Base-by-base conservation (phyloP, 2,113 vertebrate genomes). In the Pollimyrus isidori region DNA sequence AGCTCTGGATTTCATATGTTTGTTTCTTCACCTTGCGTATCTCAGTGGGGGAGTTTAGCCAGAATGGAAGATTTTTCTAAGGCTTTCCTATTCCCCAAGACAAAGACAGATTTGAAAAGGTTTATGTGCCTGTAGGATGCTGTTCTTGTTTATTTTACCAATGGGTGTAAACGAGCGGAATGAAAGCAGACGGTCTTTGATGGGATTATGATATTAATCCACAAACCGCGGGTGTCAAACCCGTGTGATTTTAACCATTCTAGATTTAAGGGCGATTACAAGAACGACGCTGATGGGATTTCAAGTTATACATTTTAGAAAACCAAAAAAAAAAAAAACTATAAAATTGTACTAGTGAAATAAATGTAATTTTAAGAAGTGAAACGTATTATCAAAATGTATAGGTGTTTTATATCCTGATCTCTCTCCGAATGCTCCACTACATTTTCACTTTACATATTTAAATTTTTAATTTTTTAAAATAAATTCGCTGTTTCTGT, bases 171-270 rank as follows among this genome's bases (percentile, higher is more conserved):
- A 52, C 50, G 89, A 48, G 86, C 9, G 86, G 52, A 80, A 45
- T 42, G 50, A 49, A 87, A 89, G 87, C 90, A 90, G 90, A 89
- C 85, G 87, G 88, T 56, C 73, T 90, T 89, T 91, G 87, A 90
- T 86, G 87, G 89, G 89, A 90, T 91, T 91, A 91, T 85, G 87
- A 91, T 86, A 90, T 90, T 91, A 88, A 91, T 90, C 89, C 87
- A 56, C 26, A 88, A 87, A 84, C 86, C 85, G 87, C 76, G 86
- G 86, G 65, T 88, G 86, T 76, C 62, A 88, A 88, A 90, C 65
- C 39, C 46, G 49, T 30, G 39, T 46, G 39, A 65, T 19, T 39
- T 62, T 82, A 46, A 87, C 39, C 26, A 65, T 85, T 85, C 46
- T 86, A 45, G 82, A 49, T 65, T 49, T 65, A 65, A 30, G 56